phyloP scores from a whole-genome alignment of 1,140 invertebrate species.

The Mylabris phalerata region DNA sequence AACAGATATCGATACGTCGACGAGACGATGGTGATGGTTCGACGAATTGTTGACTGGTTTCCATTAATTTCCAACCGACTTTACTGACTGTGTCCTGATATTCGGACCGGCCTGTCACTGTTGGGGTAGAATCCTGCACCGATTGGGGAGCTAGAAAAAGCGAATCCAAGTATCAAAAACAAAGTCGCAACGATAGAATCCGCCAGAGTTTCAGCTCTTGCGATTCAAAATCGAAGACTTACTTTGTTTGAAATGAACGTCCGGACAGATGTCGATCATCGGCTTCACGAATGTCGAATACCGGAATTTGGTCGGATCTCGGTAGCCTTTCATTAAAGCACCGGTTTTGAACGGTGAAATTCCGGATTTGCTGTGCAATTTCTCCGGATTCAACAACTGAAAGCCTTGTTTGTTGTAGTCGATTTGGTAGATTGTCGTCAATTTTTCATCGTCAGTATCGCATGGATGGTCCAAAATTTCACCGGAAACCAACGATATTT shows the following conservation, averaged over 20 bases:
- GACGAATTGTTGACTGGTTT: conserved; percentile 51
- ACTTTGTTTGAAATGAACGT: conserved; percentile 39
- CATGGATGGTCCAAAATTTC: conserved; percentile 52
- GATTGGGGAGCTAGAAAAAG: conserved; percentile 40
- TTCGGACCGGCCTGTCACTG: conserved; percentile 47
- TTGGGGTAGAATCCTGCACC: conserved; percentile 46
- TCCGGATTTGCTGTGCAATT: not conserved
- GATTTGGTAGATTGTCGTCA: conserved; percentile 53
- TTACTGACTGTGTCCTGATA: conserved; percentile 54
- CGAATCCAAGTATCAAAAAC: no score
- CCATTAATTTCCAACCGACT: conserved; percentile 49
- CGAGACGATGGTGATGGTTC: conserved; percentile 53
- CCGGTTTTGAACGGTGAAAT: no score
- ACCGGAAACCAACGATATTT: conserved; percentile 49
- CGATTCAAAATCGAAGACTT: conserved; percentile 1
- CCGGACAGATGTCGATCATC: conserved; percentile 39
- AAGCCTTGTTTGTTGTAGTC: conserved; percentile 51
- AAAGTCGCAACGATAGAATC: no score
- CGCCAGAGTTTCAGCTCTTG: no score
- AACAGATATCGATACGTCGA: conserved; percentile 45
- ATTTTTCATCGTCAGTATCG: conserved; percentile 50
- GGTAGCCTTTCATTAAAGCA: conserved; percentile 36
- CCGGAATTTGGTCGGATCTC: conserved; percentile 44
- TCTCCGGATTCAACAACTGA: conserved; percentile 33
- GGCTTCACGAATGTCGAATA: conserved; percentile 39